Conservation (phyloP, 2,888 invertebrate species). For the Hydroisotoma schaefferi region DNA sequence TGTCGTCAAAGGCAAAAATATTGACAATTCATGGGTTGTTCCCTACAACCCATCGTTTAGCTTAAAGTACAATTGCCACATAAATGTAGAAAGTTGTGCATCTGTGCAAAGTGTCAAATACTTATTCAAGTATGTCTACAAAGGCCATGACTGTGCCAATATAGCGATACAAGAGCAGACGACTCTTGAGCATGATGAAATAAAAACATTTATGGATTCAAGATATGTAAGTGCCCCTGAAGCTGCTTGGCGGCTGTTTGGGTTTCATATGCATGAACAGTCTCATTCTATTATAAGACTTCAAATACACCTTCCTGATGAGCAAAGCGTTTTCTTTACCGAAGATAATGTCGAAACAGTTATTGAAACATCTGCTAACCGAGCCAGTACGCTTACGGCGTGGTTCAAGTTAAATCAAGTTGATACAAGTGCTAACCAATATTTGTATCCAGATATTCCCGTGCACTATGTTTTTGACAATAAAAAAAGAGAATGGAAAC, state of each 20-base stretch:
- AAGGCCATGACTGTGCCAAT: slow-evolving; percentile 43
- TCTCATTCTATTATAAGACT: slow-evolving; percentile 50
- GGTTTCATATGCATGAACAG: slow-evolving; percentile 48
- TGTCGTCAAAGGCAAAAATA: slow-evolving; percentile 6
- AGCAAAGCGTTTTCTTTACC: slow-evolving; percentile 41
- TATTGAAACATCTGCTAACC: slow-evolving; percentile 19
- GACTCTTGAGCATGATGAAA: slow-evolving; percentile 47
- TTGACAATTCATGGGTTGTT: slow-evolving; percentile 51
- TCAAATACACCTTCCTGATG: slow-evolving; percentile 50
- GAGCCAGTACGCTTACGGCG: slow-evolving; percentile 41
- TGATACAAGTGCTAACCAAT: slow-evolving; percentile 24
- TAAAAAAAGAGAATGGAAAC: not conserved
- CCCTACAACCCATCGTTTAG: slow-evolving; percentile 51
- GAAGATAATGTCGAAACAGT: slow-evolving; percentile 34
- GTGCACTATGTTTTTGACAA: not conserved
- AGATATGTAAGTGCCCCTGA: slow-evolving; percentile 50
- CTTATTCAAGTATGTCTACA: slow-evolving; percentile 46
- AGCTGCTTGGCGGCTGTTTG: slow-evolving; percentile 49
- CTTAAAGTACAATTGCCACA: slow-evolving; percentile 51
- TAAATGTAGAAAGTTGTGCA: slow-evolving; percentile 51
- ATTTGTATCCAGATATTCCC: slow-evolving; percentile 43
- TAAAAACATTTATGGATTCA: slow-evolving; percentile 49
- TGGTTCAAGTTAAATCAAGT: slow-evolving; percentile 47
- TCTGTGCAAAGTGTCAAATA: slow-evolving; percentile 42
- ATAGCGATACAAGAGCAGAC: not conserved